Evolutionary conservation across 2,888 invertebrate genomes (phyloP), one percentile per base, ranked within the genome.

Genomic region (Chloroclystis v-ata): DNA sequence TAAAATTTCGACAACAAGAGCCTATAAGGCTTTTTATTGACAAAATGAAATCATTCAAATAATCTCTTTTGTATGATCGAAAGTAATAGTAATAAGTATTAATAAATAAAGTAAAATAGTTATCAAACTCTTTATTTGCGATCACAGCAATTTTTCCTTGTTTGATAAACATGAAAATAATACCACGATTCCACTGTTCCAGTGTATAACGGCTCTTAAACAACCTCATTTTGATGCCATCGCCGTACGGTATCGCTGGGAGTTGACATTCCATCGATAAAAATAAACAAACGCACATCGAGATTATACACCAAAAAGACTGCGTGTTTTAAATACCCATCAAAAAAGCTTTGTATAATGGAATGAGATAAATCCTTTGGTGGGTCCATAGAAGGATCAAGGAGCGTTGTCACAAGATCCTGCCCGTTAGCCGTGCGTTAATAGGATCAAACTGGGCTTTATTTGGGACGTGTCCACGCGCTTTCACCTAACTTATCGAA

Each of bases 391-490:
- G 63, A 67, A 68, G 75, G 75, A 76, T 77, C 78, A 75, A 67
- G 59, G 62, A 65, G 68, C 66, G 65, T 69, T 71, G 80, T 78
- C 74, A 79, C 72, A 78, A 79, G 82, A 80, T 78, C 79, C 80
- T 69, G 66, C 68, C 78, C 75, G 82, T 81, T 82, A 82, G 75
- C 78, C 82, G 76, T 76, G 78, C 81, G 84, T 82, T 86, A 86
- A 86, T 84, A 83, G 84, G 86, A 86, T 86, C 83, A 86, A 81
- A 76, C 79, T 75, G 75, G 81, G 82, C 77, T 83, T 83, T 84
- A 82, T 82, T 77, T 70, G 82, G 82, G 77, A 78, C 72, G 69
- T 77, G 82, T 82, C 83, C 84, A 76, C 81, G 78, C 82, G 82
- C 84, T 84, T 84, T 82, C 76, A 78, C 77, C 78, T 80, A 83